These are phyloP conservation scores for Scaptomyza polygonia DNA, from an alignment of 2,888 invertebrate species.

Conservation along the genomic window DNA sequence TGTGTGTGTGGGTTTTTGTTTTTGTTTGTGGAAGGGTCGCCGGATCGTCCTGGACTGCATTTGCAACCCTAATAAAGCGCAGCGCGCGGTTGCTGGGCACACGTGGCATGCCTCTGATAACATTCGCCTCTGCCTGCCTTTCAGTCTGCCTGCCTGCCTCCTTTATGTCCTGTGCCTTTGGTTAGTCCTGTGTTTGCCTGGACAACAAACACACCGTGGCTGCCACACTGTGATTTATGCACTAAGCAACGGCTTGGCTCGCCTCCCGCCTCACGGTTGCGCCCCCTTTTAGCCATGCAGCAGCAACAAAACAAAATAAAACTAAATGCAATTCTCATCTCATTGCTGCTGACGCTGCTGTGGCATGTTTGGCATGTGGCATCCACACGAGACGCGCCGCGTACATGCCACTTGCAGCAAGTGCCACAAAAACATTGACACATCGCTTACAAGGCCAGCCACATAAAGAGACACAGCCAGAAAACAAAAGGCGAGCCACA, in stretches of 20 bases:
- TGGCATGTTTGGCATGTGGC: slow-evolving; percentile 63
- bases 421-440: slow-evolving; percentile 59
- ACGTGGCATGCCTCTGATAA: slow-evolving; percentile 69
- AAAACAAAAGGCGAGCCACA: background rate
- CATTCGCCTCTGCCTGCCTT: slow-evolving; percentile 24
- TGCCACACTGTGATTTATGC: slow-evolving; percentile 67
- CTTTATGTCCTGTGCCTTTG: slow-evolving; percentile 8
- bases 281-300: slow-evolving; percentile 8
- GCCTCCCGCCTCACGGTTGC: slow-evolving; percentile 15
- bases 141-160: slow-evolving; percentile 1
- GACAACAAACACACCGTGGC: slow-evolving; percentile 7
- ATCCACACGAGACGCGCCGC: slow-evolving; percentile 53
- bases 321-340: slow-evolving; percentile 38
- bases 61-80: slow-evolving; percentile 73
- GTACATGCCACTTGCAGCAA: slow-evolving; percentile 59
- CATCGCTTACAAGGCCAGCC: slow-evolving; percentile 55
- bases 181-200: slow-evolving; percentile 36
- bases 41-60: slow-evolving; percentile 50
- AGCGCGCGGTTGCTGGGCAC: slow-evolving; percentile 45
- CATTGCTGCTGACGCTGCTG: slow-evolving; percentile 41
- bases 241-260: slow-evolving; percentile 59
- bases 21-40: slow-evolving; percentile 35
- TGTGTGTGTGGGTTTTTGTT: slow-evolving; percentile 37
- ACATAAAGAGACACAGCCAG: background rate
- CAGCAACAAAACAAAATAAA: slow-evolving; percentile 4